Base-by-base conservation (phyloP, 2,797 vertebrate genomes). In the Phataginus tetradactyla region DNA sequence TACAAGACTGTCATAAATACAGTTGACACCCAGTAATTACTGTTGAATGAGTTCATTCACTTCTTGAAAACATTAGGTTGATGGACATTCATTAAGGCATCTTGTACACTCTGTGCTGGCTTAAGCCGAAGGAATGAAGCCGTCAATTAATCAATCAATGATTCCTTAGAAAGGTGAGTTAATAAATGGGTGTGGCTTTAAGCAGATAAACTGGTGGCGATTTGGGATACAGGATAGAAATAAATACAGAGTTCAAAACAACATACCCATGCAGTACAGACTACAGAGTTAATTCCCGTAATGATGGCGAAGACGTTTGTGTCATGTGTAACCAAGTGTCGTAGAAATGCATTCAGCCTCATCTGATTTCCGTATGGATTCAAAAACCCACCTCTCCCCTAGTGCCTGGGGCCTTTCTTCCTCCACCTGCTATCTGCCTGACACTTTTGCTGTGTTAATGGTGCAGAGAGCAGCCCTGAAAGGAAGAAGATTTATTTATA, bases 251-350 rank as follows among this genome's bases (percentile, higher is more conserved):
- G 61, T 68, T 77, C 69, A 61, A 68, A 84, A 17, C 29, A 72
- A 14, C 25, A 15, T 8, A 27, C 18, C 9, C 18, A 72, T 49
- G 49, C 15, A 25, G 5, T 13, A 57, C 49, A 39, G 45, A 64
- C 14, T 14, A 14, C 32, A 49, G 66, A 39, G 74, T 18, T 37
- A 0, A 20, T 20, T 37, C 11, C 59, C n/a, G 2, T 2, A 7
- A 34, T 29, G 20, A 17, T 0, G 18, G 18, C 11, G 6, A 32
- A 20, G 12, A 12, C 8, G 37, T 32, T 15, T 18, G 45, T 5
- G 3, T 79, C 29, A 0, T 1, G 7, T 42, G 1, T 3, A 21
- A 11, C 32, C 32, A 3, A 42, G 51, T 7, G 63, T 7, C 21
- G 29, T 18, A 4, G 53, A 42, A 49, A 29, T 7, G 6, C 25